Percentiles rank a stretch among this genome's conserved stretches.
Evolutionary conservation across 2,113 vertebrate genomes (phyloP).

Genomic region (Scomber colias): DNA sequence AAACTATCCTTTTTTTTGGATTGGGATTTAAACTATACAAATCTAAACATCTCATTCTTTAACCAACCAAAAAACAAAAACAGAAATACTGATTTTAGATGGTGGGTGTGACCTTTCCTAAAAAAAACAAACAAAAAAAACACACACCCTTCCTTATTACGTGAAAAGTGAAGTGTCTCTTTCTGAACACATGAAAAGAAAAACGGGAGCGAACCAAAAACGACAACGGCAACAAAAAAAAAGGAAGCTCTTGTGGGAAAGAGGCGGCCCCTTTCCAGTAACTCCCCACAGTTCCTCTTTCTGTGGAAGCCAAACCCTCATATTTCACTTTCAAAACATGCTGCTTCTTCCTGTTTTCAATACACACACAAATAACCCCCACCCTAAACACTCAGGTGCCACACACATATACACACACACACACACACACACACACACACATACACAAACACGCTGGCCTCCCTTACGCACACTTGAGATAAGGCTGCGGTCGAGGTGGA

Average conservation of each 20-base stretch:
- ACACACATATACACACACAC: not conserved
- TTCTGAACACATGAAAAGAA: not conserved
- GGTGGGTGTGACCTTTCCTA: not conserved
- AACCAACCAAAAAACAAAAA: too few relatives aligned
- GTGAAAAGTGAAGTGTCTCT: constrained; percentile 45
- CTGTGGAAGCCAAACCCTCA: constrained; percentile 19
- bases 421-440: not conserved
- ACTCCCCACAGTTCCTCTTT: constrained; percentile 66
- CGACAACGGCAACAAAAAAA: not conserved
- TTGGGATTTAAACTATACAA: too few relatives aligned
- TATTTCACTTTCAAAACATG: constrained; percentile 61
- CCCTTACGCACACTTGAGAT: not conserved
- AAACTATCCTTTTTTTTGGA: too few relatives aligned
- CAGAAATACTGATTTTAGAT: not conserved
- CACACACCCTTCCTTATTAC: not conserved
- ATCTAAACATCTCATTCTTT: too few relatives aligned
- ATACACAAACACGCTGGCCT: not conserved
- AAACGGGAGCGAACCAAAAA: not conserved
- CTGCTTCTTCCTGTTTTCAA: constrained; percentile 58
- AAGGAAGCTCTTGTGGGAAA: constrained; percentile 47
- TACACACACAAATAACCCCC: not conserved
- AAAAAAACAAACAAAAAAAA: not conserved
- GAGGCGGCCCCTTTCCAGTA: constrained; percentile 47
- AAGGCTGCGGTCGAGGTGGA: not conserved
- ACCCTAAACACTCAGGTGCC: too few relatives aligned